phyloP scores from a whole-genome alignment of 2,113 vertebrate genomes.

The Neolamprologus toae region DNA sequence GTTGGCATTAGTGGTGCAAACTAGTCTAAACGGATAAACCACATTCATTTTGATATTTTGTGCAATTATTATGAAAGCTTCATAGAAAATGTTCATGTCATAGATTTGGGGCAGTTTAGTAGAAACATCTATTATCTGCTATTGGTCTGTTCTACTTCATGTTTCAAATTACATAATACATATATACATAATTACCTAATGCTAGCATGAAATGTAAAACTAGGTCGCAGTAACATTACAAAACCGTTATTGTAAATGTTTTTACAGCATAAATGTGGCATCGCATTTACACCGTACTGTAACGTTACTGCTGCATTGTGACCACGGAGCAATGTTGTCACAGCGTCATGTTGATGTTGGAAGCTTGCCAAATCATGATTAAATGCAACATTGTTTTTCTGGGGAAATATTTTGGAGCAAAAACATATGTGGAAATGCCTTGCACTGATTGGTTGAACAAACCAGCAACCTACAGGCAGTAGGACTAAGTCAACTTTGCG shows the following conservation, averaged over 20 bases:
- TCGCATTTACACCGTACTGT: background rate
- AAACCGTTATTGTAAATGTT: background rate
- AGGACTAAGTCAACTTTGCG: background rate
- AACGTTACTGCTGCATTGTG: background rate
- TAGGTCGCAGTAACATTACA: background rate
- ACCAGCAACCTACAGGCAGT: background rate
- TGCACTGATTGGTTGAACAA: background rate
- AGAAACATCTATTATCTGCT: background rate
- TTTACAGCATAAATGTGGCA: background rate
- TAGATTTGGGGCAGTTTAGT: background rate
- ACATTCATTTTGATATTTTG: background rate
- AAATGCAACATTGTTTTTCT: background rate
- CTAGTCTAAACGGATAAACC: background rate
- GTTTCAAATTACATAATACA: background rate
- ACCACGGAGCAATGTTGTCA: background rate
- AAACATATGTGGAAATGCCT: background rate
- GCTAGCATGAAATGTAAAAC: background rate
- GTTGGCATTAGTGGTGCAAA: background rate
- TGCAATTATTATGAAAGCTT: background rate
- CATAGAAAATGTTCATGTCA: background rate
- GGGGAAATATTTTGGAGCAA: background rate
- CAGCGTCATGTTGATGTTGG: background rate
- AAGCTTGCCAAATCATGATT: background rate
- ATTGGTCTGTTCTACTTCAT: background rate
- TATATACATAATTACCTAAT: background rate